Evolutionary conservation across 2,888 invertebrate genomes (phyloP).

Genomic region (Portevinia maculata): DNA sequence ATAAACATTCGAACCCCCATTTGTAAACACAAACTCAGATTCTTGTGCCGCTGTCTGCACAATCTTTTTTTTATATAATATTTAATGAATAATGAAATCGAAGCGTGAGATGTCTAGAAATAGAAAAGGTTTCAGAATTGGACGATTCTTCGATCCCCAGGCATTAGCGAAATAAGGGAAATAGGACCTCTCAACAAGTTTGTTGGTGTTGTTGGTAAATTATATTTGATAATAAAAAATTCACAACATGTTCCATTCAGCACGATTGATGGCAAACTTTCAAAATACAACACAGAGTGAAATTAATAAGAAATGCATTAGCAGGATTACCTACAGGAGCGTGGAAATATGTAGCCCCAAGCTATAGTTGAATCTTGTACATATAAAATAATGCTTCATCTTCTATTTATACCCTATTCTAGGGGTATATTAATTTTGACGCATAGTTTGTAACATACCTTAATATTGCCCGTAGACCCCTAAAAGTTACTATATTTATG

Average conservation of each 20-base stretch:
- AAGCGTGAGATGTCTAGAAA: conserved; percentile 71
- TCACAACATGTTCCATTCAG: conserved; percentile 68
- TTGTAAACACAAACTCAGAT: conserved; percentile 60
- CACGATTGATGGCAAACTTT: conserved; percentile 70
- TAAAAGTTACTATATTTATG: no score
- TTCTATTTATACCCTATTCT: conserved; percentile 14
- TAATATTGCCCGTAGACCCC: no score
- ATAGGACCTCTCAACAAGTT: conserved; percentile 49
- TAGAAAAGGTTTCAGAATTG: conserved; percentile 71
- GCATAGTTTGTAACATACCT: no score
- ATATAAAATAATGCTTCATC: conserved; percentile 43
- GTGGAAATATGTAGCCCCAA: conserved; percentile 34
- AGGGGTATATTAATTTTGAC: no score
- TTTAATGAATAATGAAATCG: conserved; percentile 73
- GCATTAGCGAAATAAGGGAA: conserved; percentile 63
- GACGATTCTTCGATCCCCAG: conserved; percentile 71
- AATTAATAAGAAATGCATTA: conserved; percentile 71
- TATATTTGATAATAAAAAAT: conserved; percentile 73
- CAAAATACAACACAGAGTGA: conserved; percentile 57
- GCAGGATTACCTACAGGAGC: conserved; percentile 39
- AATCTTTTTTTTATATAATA: conserved; percentile 71
- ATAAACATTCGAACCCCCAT: conserved; percentile 54
- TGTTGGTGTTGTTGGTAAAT: conserved; percentile 69
- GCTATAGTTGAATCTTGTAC: conserved; percentile 31
- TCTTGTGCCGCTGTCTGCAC: conserved; percentile 58